phyloP scores from a whole-genome alignment of 2,113 vertebrate genomes.

The Naja naja region DNA sequence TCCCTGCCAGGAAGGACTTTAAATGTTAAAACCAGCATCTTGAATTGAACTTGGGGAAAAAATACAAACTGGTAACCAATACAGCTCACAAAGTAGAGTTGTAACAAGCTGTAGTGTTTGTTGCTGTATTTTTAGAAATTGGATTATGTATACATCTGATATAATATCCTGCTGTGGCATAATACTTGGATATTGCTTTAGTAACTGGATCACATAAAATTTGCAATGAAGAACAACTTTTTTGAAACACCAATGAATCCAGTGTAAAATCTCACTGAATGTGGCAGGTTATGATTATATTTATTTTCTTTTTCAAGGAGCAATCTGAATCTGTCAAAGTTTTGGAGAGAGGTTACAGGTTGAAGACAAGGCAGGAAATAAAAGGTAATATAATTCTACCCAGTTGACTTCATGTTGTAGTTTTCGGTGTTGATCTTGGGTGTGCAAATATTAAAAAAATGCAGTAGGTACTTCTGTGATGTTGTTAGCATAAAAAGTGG shows the following conservation, averaged over 20 bases:
- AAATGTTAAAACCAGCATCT: neutral
- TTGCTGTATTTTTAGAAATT: slow-evolving; percentile 21
- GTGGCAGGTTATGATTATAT: neutral
- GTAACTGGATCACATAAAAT: neutral
- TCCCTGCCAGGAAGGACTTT: neutral
- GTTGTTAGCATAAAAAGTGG: neutral
- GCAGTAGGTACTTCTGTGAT: neutral
- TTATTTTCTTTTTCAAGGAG: slow-evolving; percentile 1
- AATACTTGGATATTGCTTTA: neutral
- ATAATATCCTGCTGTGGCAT: neutral
- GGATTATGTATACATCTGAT: neutral
- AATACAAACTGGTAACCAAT: neutral
- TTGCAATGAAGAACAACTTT: slow-evolving; percentile 1
- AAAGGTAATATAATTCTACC: neutral
- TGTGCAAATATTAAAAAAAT: neutral
- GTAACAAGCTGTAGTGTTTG: neutral
- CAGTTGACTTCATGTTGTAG: neutral
- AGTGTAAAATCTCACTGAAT: neutral
- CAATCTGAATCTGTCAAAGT: slow-evolving; percentile 3
- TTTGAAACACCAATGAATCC: neutral
- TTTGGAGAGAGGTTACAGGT: neutral
- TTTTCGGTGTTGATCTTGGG: neutral
- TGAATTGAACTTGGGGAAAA: neutral
- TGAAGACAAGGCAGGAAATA: neutral
- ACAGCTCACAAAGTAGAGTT: neutral